Percentiles rank a stretch among this genome's conserved stretches.
phyloP scores from a whole-genome alignment of 2,113 vertebrate genomes.

The Budorcas taxicolor region DNA sequence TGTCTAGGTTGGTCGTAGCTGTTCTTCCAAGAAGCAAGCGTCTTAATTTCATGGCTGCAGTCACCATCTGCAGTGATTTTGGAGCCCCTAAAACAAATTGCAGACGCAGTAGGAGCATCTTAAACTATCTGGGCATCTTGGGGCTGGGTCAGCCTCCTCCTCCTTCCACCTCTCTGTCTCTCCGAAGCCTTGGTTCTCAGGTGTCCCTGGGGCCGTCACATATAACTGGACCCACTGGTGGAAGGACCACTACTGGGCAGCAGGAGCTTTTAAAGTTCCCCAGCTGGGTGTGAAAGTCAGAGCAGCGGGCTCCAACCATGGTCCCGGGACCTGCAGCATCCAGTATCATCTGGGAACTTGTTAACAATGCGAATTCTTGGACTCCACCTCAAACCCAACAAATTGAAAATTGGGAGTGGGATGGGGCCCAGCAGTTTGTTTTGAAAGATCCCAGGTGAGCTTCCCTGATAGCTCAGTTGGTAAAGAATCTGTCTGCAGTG shows the following conservation, averaged over 20 bases:
- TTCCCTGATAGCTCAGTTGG: not conserved
- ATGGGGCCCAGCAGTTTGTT: not conserved
- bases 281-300: not conserved
- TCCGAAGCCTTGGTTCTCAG: not conserved
- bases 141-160: not conserved
- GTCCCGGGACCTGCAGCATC: not conserved
- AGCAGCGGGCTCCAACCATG: fast-evolving
- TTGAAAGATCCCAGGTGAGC: not conserved
- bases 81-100: not conserved
- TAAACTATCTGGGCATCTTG: not conserved
- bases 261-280: not conserved
- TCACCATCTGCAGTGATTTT: not conserved
- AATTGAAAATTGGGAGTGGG: not conserved
- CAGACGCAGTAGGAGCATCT: not conserved
- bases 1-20: not conserved
- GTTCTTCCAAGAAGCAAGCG: not conserved
- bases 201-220: not conserved
- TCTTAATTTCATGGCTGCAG: not conserved
- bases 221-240: not conserved
- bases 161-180: too few relatives aligned
- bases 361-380: not conserved
- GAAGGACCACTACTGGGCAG: not conserved
- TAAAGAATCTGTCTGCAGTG: not conserved
- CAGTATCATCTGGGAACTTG: not conserved
- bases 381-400: not conserved